Base-by-base conservation (phyloP, 2,113 vertebrate species). In the Phylloscopus whistleri region DNA sequence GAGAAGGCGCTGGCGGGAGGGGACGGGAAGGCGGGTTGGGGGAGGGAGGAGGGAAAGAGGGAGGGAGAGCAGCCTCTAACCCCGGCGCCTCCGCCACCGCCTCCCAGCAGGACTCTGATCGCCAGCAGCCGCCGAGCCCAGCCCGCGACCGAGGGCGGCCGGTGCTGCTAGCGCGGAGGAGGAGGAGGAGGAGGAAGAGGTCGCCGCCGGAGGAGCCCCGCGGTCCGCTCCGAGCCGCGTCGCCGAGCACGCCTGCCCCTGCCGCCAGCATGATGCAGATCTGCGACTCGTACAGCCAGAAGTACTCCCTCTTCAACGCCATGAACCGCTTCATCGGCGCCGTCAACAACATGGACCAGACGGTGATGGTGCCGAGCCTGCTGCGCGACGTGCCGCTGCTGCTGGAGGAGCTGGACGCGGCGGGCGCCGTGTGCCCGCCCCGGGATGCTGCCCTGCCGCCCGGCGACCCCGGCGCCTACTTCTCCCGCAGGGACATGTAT, bases 261-360 rank as follows among this genome's bases (percentile, higher is more conserved):
- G 41, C 56, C 35, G 66, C 86, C 97, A 95, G 15, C 94, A 98
- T 98, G 98, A 99, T 99, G 99, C 99, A 99, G 94, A 98, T 99
- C 86, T 96, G 96, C 48, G 99, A 99, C 58, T 98, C 98, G 53
- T 97, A 98, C 96, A 98, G 97, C 84, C 99, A 99, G 97, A 99
- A 98, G 97, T 98, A 99, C 95, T 99, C 99, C 4, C 98, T 99
- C 62, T 99, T 99, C 96, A 99, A 98, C 76, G 98, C 99, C 95
- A 99, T 99, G 99, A 99, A 98, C 96, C 98, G 99, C 89, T 99
- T 99, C 96, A 99, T 99, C 43, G 98, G 98, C 28, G 99, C 99
- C 4, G 99, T 99, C 75, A 99, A 98, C 95, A 99, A 99, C 97
- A 99, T 99, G 99, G 99, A 99, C 97, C 99, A 99, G 97, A 99